These are phyloP conservation scores for Exocentrus adspersus DNA, from an alignment of 2,888 invertebrate species.

Conservation along the genomic window DNA sequence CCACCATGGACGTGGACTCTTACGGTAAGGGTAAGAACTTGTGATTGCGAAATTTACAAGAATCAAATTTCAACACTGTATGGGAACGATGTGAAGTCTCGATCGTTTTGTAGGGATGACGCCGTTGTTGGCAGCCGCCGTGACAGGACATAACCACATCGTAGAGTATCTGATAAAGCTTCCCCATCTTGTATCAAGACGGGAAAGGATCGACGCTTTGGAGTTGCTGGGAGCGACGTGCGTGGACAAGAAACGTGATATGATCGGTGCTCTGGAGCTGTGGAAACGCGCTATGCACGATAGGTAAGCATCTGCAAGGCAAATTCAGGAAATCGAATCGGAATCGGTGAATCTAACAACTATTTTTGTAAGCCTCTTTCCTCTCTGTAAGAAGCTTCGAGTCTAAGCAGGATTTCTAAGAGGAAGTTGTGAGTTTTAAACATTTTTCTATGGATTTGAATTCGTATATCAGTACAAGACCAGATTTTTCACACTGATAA, in stretches of 20 bases:
- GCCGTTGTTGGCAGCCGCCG: conserved; percentile 91
- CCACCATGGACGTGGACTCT: conserved; percentile 93
- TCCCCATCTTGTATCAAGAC: conserved; percentile 76
- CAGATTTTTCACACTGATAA: too few relatives aligned
- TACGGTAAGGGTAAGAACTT: conserved; percentile 80
- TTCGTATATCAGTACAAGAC: too few relatives aligned
- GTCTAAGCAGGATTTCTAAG: too few relatives aligned
- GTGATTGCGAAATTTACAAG: background rate
- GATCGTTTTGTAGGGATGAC: conserved; percentile 79
- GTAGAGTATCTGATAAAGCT: conserved; percentile 89
- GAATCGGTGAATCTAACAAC: too few relatives aligned
- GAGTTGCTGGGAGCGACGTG: conserved; percentile 94
- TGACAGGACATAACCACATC: conserved; percentile 92
- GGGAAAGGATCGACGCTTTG: conserved; percentile 87
- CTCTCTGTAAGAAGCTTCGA: too few relatives aligned
- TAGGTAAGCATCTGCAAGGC: conserved; percentile 66
- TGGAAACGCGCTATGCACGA: conserved; percentile 94
- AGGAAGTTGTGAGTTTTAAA: too few relatives aligned
- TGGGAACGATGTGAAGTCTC: too few relatives aligned
- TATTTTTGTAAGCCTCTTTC: too few relatives aligned
- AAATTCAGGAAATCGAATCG: too few relatives aligned
- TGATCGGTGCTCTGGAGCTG: conserved; percentile 86
- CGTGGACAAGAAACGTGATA: conserved; percentile 96
- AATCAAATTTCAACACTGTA: conserved; percentile 10
- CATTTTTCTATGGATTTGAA: too few relatives aligned